These are phyloP conservation scores for Clarias pachynema DNA, from an alignment of 2,797 vertebrate genomes.

Conservation along the genomic window DNA sequence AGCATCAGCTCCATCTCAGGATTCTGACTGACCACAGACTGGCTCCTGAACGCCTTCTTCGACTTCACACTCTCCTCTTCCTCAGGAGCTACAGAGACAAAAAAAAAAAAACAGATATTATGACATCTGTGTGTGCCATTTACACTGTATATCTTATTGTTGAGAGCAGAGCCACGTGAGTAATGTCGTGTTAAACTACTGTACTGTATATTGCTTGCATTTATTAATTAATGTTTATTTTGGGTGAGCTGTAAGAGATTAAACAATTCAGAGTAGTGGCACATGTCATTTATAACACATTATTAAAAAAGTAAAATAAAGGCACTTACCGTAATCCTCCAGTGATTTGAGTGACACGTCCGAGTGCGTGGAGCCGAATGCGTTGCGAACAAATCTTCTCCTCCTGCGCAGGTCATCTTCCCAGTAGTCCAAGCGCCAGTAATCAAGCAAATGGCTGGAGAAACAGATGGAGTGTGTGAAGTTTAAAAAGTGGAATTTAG, in stretches of 20 bases:
- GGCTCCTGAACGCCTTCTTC: conserved; percentile 93
- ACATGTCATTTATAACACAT: background rate
- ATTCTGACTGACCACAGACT: conserved; percentile 91
- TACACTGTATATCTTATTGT: too few relatives aligned
- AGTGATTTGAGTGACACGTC: conserved; percentile 88
- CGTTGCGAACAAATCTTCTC: conserved; percentile 94
- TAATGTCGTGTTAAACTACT: background rate
- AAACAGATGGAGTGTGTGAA: conserved; percentile 45
- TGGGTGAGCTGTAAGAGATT: background rate
- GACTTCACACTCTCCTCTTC: conserved; percentile 90
- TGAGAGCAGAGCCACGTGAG: background rate
- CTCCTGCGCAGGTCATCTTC: conserved; percentile 95
- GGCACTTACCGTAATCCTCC: conserved; percentile 89
- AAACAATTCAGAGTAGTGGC: background rate
- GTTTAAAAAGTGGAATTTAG: background rate
- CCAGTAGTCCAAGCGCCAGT: conserved; percentile 99
- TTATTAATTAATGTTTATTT: background rate
- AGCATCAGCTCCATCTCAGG: conserved; percentile 96
- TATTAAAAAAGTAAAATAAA: background rate
- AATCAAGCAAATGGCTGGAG: conserved; percentile 91
- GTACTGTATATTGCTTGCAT: background rate
- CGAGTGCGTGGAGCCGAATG: conserved; percentile 93
- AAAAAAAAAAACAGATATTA: background rate
- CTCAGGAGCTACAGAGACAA: conserved; percentile 78
- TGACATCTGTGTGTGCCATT: background rate